These are phyloP conservation scores for Mythimna albipuncta DNA, from an alignment of 2,888 invertebrate species.

Conservation along the genomic window DNA sequence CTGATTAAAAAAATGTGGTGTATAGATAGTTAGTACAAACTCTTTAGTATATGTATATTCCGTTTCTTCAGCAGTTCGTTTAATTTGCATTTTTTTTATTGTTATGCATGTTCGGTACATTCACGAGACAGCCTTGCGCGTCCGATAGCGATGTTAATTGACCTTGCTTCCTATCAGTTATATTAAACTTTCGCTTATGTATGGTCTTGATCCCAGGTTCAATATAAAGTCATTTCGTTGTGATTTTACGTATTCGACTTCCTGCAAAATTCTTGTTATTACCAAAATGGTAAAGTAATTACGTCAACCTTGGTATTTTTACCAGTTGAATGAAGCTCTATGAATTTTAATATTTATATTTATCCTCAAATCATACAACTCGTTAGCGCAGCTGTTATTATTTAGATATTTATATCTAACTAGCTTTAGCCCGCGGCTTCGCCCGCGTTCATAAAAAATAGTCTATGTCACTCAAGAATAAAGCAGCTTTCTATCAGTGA, in stretches of 20 bases:
- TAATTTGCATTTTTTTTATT: constrained; percentile 12
- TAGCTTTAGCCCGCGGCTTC: too few relatives aligned
- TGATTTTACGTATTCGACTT: constrained; percentile 8
- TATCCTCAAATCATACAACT: too few relatives aligned
- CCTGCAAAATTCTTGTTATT: constrained; percentile 16
- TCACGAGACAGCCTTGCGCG: constrained; percentile 20
- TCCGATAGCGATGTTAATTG: constrained; percentile 15
- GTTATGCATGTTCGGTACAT: background rate
- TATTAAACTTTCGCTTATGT: constrained; percentile 19
- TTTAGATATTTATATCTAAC: too few relatives aligned
- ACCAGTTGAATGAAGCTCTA: constrained; percentile 13
- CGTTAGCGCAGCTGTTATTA: too few relatives aligned
- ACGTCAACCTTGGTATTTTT: background rate
- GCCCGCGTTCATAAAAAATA: too few relatives aligned
- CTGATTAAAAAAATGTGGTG: too few relatives aligned
- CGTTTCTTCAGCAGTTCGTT: constrained; percentile 1
- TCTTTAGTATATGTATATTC: background rate
- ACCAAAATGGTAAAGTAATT: background rate
- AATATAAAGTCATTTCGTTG: background rate
- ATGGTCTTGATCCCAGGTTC: constrained; percentile 3
- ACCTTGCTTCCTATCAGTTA: constrained; percentile 25
- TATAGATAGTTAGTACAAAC: too few relatives aligned
- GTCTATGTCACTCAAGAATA: too few relatives aligned
- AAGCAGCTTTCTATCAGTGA: too few relatives aligned
- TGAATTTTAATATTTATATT: background rate